Percentiles rank a stretch among this genome's conserved stretches.
Conservation (phyloP, 2,113 vertebrate genomes). For the Phyllostomus discolor region DNA sequence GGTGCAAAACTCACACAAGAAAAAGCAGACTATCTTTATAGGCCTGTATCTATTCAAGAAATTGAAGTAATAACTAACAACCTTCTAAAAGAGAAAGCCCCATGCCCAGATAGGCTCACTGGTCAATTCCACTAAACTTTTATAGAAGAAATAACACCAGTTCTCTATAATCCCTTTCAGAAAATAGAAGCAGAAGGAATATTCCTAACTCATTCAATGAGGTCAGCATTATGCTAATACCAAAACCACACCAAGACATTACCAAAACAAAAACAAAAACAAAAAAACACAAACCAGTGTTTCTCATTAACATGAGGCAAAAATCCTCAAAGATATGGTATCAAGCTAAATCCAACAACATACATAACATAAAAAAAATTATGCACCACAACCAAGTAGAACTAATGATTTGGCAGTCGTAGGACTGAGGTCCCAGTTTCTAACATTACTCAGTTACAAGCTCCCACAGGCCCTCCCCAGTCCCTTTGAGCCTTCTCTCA, state of each 20-base stretch:
- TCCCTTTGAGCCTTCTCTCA: background rate
- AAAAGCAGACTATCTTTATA: background rate
- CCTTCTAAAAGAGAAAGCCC: background rate
- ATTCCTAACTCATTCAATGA: background rate
- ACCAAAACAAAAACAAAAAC: background rate
- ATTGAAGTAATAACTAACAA: background rate
- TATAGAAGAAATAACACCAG: background rate
- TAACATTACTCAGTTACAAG: background rate
- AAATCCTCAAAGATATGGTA: background rate
- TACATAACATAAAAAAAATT: background rate
- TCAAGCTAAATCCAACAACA: background rate
- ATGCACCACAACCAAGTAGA: background rate
- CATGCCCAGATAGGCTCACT: background rate
- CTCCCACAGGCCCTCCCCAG: background rate
- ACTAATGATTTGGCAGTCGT: background rate
- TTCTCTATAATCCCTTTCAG: background rate
- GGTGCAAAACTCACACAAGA: background rate
- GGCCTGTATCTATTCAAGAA: background rate
- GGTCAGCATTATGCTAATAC: background rate
- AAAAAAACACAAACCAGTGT: background rate
- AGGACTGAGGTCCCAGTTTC: background rate
- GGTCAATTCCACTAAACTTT: background rate
- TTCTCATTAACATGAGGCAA: background rate
- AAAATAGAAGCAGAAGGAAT: background rate
- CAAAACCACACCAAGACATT: background rate